Base-by-base conservation (phyloP, 2,888 invertebrate species). In the Mythimna ferrago region DNA sequence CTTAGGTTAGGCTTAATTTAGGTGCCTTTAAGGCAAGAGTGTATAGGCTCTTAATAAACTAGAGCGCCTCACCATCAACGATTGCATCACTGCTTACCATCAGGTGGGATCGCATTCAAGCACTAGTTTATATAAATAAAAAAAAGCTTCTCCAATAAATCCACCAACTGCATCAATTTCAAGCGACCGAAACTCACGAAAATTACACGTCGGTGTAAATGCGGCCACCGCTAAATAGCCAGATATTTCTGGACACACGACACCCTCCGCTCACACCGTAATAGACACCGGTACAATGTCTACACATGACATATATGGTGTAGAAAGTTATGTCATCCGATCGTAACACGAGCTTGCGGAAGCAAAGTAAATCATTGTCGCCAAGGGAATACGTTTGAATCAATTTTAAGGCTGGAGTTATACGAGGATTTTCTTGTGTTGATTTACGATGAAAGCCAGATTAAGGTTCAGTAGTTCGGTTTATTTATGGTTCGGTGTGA, bases 251-350 rank as follows among this genome's bases (percentile, higher is more conserved):
- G 93, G 89, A 86, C 90, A 85, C 85, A 84, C 89, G 92, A 92
- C 92, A 93, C 90, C 92, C 91, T 89, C 93, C 90, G 87, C 92
- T 88, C 88, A 83, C 87, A 87, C 89, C 87, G 93, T 92, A 92
- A 93, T 91, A 91, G 92, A 92, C 90, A 92, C 93, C 89, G 87
- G 80, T 84, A 89, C 90, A 89, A 89, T 84, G 80, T 82, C 80
- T 74, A 86, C 91, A 91, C 92, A 90, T 93, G 91, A 92, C 94
- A 93, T 92, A 94, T 94, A 94, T 91, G 93, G 94, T 87, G 92
- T 87, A 90, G 91, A 93, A 92, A 88, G 88, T 92, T 90, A 89
- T 88, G 90, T 90, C 90, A 91, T 86, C 81, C 86, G 84, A 86
- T 78, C 85, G 90, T 87, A 89, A 90, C 87, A 83, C 78, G 88